Base-by-base conservation (phyloP, 2,797 vertebrate species). In the Lagorchestes hirsutus region DNA sequence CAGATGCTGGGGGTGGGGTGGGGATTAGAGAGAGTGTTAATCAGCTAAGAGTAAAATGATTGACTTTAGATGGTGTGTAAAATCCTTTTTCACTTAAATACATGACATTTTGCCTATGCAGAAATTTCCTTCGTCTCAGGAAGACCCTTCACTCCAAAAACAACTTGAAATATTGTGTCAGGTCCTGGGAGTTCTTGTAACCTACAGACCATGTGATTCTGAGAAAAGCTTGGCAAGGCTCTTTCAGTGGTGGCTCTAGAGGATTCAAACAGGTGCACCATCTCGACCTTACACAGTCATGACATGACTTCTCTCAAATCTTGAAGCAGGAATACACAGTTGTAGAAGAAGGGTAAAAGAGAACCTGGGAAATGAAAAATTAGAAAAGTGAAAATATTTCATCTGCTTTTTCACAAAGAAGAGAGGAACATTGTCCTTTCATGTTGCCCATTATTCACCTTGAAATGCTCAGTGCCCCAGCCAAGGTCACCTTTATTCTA, bases 181-280 rank as follows among this genome's bases (percentile, higher is more conserved):
- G 93, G 55, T 74, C 31, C 90, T 3, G 93, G 74, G 67, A 92
- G 93, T 87, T 93, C 95, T 96, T 96, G 82, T 91, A 95, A 58
- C 90, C 59, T 94, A 91, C 54, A 54, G 90, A 90, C n/a, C 91
- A 94, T 92, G 94, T 62, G 92, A 94, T 55, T 92, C 82, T 11
- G 52, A 95, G 96, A 40, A 96, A 97, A 91, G 50, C 94, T 96
- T 96, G 74, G 94, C 96, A 97, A 94, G 92, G 55, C 91, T 95
- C 90, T 97, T 98, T 97, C 97, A 97, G 90, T 50, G 91, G 91
- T 82, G 95, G 54, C 92, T 90, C 97, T 54, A 52, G 96, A 96
- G 94, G 94, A 96, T 97, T 96, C 16, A 0, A 94, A 94, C 94
- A 97, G 91, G 97, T 96, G 94, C 92, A 94, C 55, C 34, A 54